A percentile compares a stretch with the other conserved stretches of the same genome.
Evolutionary conservation across 35 echinoderm and acorn worm genomes (phyloP).

Genomic region (Apostichopus japonicus): DNA sequence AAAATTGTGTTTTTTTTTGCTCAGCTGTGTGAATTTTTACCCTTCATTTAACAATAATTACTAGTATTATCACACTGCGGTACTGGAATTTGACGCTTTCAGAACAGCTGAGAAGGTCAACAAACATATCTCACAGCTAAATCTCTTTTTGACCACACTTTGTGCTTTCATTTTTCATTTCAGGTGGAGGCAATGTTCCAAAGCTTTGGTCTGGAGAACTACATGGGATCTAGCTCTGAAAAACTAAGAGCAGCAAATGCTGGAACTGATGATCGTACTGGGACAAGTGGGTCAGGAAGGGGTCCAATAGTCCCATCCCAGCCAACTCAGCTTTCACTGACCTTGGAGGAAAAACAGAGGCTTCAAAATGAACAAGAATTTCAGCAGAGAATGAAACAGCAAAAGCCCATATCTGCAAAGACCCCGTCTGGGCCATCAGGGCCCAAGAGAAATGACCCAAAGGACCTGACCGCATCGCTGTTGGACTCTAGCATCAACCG

Average conservation of each 20-base stretch:
- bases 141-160: no score
- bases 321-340: conserved; percentile 66
- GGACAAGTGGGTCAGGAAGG: not conserved
- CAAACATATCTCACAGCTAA: no score
- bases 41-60: no score
- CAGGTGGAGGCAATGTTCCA: conserved; percentile 91
- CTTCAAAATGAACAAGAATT: conserved; percentile 97
- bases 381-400: conserved; percentile 82
- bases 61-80: no score
- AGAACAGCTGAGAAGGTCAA: no score
- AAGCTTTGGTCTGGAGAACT: conserved; percentile 81
- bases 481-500: conserved; percentile 58
- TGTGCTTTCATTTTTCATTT: not conserved
- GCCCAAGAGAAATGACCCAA: conserved; percentile 53
- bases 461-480: conserved; percentile 70
- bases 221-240: conserved; percentile 64
- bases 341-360: conserved; percentile 89
- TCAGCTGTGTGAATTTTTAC: no score
- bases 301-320: conserved; percentile 10
- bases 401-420: conserved; percentile 63
- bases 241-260: conserved; percentile 63
- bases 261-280: conserved; percentile 7
- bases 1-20: no score
- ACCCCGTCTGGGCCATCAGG: not conserved
- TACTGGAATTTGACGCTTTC: no score